Evolutionary conservation across 1,140 invertebrate genomes (phyloP), one percentile per base, ranked within the genome.

Genomic region (Campoletis sonorensis): DNA sequence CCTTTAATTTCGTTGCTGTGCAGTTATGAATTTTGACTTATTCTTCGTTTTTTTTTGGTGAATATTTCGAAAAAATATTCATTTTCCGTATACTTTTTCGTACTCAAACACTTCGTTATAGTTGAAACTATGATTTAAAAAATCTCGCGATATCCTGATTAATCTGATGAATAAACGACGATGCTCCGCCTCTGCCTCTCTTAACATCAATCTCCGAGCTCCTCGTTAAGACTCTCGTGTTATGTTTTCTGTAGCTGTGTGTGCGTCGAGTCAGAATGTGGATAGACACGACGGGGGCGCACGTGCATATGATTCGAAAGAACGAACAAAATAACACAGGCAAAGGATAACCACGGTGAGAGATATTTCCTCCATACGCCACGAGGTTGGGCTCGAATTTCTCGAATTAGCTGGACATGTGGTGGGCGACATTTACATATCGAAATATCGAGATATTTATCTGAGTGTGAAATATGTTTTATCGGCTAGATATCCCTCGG

Each of bases 191-290:
- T 87, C 81, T 86, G 85, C 80, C 80, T 84, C 67, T 70, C 67
- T n/a, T n/a, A 33, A 81, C 89, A 90, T 91, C 89, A 90, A 91
- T 91, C 89, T 90, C 88, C 83, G 83, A 70, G 76, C 77, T 82
- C 84, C 89, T 90, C 89, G 88, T 90, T 90, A 91, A 89, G 87
- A 88, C 84, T 84, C 85, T 82, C 87, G 87, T 85, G 85, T 88
- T 88, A 84, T 85, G 84, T 85, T 84, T 84, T 76, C 78, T 80
- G 45, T 73, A 18, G n/a, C 40, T 37, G 73, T 54, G 73, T 54
- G 27, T 70, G 61, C 67, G 67, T 16, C 4, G 13, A 70, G 26
- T 33, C 13, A 33, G 26, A 70, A 70, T 30, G 61, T 23, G n/a
- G n/a, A 21, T 4, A 64, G 61, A 27, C 26, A 33, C 26, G 67